Percentiles rank a stretch among this genome's conserved stretches.
These are phyloP conservation scores for Elymnias hypermnestra DNA, from an alignment of 1,140 invertebrate species.

Conservation along the genomic window DNA sequence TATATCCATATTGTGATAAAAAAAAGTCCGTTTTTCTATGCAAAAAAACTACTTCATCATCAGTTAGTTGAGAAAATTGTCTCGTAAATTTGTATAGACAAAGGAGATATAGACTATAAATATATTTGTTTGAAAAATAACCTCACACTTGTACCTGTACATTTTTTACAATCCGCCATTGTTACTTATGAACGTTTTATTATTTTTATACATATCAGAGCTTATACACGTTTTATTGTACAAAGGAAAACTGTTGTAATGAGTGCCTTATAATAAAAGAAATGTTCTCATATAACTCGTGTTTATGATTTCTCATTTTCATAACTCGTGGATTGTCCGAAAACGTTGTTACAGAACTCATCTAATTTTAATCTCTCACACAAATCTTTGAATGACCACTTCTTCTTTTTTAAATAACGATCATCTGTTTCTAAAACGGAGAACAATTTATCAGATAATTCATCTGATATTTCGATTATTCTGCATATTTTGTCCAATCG, in stretches of 20 bases:
- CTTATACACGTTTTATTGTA: conserved; percentile 7
- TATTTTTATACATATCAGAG: conserved; percentile 8
- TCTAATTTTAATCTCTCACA: conserved; percentile 62
- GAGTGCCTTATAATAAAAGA: conserved; percentile 29
- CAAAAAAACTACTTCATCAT: too few species aligned
- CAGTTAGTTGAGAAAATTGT: too few species aligned
- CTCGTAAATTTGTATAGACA: too few species aligned
- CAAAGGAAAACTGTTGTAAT: conserved; percentile 13
- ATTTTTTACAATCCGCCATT: too few species aligned
- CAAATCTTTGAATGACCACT: conserved; percentile 66
- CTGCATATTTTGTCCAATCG: conserved; percentile 61
- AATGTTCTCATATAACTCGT: conserved; percentile 10
- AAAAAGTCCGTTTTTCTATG: too few species aligned
- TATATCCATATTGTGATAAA: too few species aligned
- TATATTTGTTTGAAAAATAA: too few species aligned
- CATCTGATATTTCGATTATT: conserved; percentile 69
- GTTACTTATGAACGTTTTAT: conserved; percentile 2
- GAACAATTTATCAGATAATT: conserved; percentile 59
- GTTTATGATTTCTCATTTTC: neutral
- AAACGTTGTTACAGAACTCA: conserved; percentile 58
- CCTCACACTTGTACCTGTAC: too few species aligned
- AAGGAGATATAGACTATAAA: too few species aligned
- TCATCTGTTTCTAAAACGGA: conserved; percentile 32
- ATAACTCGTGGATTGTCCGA: conserved; percentile 26
- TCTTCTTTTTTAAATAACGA: conserved; percentile 23